A percentile compares a stretch with the other conserved stretches of the same genome.
Evolutionary conservation across 2,113 vertebrate genomes (phyloP).

Genomic region (Salvator merianae): DNA sequence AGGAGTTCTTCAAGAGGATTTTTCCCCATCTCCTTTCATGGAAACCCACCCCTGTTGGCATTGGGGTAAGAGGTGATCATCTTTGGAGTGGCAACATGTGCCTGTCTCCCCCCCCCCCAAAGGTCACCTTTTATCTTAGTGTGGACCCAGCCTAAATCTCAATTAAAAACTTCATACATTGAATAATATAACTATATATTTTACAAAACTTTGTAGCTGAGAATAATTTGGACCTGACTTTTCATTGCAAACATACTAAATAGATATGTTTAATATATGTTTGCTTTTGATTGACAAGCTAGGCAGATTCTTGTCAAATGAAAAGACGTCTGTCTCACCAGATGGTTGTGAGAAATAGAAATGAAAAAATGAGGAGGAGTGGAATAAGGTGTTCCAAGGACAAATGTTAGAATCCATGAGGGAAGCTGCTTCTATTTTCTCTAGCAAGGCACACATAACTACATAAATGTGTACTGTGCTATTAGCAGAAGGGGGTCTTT

Average conservation of each 20-base stretch:
- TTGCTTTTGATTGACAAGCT: conserved; percentile 9
- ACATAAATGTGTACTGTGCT: not conserved
- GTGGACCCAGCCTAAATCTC: too few relatives aligned
- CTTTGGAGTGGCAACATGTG: too few relatives aligned
- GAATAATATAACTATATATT: not conserved
- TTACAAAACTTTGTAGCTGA: not conserved
- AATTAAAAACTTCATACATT: not conserved
- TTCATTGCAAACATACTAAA: not conserved
- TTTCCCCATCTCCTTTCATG: too few relatives aligned
- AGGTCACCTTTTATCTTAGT: too few relatives aligned
- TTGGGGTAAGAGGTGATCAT: too few relatives aligned
- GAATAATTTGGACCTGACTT: not conserved
- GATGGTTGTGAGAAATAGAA: not conserved
- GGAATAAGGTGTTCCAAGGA: conserved; percentile 18
- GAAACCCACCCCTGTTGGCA: too few relatives aligned
- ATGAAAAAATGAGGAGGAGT: not conserved
- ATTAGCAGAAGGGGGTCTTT: not conserved
- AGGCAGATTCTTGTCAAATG: not conserved
- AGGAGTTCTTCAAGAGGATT: too few relatives aligned
- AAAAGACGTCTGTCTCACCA: not conserved
- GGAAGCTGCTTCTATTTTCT: conserved; percentile 1
- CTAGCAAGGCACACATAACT: not conserved
- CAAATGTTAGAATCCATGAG: conserved; percentile 8
- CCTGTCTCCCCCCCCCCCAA: too few relatives aligned
- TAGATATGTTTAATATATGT: not conserved